Evolutionary conservation across 2,797 vertebrate species (phyloP), one percentile per base, ranked within the genome.

Genomic region (Rachycentron canadum): DNA sequence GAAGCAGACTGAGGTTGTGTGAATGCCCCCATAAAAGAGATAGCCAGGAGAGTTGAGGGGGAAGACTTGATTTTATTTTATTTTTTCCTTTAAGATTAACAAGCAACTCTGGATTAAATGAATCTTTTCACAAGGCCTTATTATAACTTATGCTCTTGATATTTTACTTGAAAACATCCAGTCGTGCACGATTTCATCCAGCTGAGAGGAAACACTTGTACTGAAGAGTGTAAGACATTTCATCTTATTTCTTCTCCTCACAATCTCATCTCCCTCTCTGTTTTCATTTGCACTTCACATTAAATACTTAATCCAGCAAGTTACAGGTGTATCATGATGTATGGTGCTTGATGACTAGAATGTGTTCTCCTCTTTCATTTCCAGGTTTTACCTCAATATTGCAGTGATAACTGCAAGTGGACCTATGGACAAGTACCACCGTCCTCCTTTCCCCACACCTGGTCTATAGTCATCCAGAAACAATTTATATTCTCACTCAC

Each of bases 381-480:
- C 9, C 83, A 94, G 93, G 88, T 73, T 89, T 81, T 58, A 12
- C 58, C 23, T 45, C 25, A 52, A 56, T 25, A 53, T 36, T 69
- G 59, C 61, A 41, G 74, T 23, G 67, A 75, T 59, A 85, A 50
- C 63, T 58, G 60, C 60, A 78, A 81, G 77, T 63, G 74, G 88
- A 85, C 63, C 76, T 72, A 83, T 83, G 85, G 91, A 89, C 82
- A 86, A 88, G 73, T 69, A 76, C 76, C 11, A 45, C 71, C 47
- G 52, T 52, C 72, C 45, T 78, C 79, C 89, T 64, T 70, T 82
- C 84, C 84, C 83, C 75, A 75, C 82, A 79, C 75, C 91, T 87
- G 86, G 85, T 78, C 89, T 84, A 77, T 92, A 94, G 91, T 81
- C 64, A 74, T 76, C 85, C 47, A 80, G 83, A 88, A 80, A 81